phyloP scores from a whole-genome alignment of 2,113 vertebrate genomes.

The Pluvialis apricaria region DNA sequence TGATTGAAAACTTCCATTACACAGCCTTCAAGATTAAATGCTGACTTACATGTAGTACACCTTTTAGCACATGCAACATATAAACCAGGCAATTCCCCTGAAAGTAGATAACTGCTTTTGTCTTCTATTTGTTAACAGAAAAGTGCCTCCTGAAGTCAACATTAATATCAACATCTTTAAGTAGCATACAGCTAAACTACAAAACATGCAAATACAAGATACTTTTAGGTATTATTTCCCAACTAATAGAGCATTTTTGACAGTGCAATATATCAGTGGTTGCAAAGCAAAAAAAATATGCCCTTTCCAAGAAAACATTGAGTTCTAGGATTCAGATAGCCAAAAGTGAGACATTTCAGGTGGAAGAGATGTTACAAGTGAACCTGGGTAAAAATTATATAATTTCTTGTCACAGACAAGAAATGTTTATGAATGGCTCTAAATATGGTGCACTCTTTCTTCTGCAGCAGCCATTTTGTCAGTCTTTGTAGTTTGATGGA shows the following conservation, averaged over 20 bases:
- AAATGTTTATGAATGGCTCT: background rate
- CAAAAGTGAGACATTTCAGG: background rate
- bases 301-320: background rate
- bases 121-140: background rate
- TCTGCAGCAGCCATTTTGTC: background rate
- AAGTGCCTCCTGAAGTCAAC: background rate
- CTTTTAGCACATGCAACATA: background rate
- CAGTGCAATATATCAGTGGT: background rate
- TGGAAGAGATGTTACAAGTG: background rate
- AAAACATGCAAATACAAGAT: background rate
- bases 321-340: background rate
- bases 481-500: background rate
- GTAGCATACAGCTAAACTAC: background rate
- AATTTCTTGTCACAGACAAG: background rate
- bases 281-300: background rate
- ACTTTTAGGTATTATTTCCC: background rate
- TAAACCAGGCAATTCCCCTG: background rate
- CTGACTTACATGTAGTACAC: accelerated
- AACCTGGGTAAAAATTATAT: background rate
- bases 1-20: background rate
- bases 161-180: background rate
- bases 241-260: background rate
- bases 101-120: background rate
- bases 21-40: background rate
- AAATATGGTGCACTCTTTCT: background rate